Base-by-base conservation (phyloP, 2,113 vertebrate genomes). In the Odontesthes bonariensis region DNA sequence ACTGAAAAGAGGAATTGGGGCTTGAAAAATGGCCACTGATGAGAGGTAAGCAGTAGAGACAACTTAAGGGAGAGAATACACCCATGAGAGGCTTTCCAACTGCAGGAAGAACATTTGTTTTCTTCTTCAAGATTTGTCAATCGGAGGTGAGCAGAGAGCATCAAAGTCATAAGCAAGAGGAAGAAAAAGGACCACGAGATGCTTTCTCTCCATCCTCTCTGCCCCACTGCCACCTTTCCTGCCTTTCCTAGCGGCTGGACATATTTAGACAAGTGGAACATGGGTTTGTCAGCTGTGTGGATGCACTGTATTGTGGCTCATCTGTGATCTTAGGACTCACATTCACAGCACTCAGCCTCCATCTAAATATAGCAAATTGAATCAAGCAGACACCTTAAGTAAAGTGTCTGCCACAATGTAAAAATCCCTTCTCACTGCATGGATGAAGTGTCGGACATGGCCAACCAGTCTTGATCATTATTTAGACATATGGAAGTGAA, bases 1-100 rank as follows among this genome's bases (percentile, higher is more conserved):
- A 68, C 40, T 38, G 58, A 75, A 72, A 52, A 57, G 68, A 65
- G 59, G 40, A 42, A 65, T 40, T 6, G 32, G 55, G 68, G 67
- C 75, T 83, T 78, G 81, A 91, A 86, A 85, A 84, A 72, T 87
- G 67, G 63, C 73, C 66, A 68, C 78, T 42, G 80, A 89, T 89
- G 82, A 85, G 33, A 33, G 47, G 11, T 8, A 32, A 67, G 57
- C 58, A 82, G 66, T 31, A 64, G 47, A 81, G 51, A 46, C 32
- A 74, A 76, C 72, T 54, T 52, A 73, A 63, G 19, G 40, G 42
- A 71, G 72, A 70, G 58, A 81, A 81, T 68, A 68, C 69, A 20
- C 9, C 20, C 52, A 62, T 33, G 20, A 72, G 60, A 46, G 33
- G 44, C 70, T 78, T 80, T 82, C 58, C 86, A 78, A 60, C 58